Conservation (phyloP, 1,140 invertebrate species). For the Dendroctonus valens region DNA sequence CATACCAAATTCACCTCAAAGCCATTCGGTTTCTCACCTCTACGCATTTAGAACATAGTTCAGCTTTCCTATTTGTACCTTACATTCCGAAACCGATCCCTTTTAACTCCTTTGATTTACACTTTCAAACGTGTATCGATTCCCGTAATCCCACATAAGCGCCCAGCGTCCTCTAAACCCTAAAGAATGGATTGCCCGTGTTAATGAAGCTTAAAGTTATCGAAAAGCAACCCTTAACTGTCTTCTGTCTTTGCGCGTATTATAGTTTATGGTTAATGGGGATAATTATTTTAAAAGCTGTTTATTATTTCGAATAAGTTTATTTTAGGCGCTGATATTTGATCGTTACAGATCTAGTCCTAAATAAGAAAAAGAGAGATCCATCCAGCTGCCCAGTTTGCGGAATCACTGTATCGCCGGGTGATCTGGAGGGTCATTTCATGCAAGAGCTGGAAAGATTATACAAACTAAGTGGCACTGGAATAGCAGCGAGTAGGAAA, state of each 20-base stretch:
- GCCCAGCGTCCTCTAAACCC: conserved; percentile 24
- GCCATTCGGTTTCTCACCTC: conserved; percentile 24
- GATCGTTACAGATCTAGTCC: conserved; percentile 41
- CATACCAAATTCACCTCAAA: conserved; percentile 8
- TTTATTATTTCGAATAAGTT: too few species aligned
- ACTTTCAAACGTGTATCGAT: conserved; percentile 39
- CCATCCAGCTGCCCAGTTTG: conserved; percentile 75
- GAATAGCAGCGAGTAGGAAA: conserved; percentile 53
- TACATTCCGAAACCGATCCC: conserved; percentile 32
- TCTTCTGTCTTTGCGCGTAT: not conserved
- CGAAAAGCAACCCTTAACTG: conserved; percentile 12
- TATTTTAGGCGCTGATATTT: not conserved
- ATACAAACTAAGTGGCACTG: conserved; percentile 59
- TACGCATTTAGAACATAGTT: conserved; percentile 19
- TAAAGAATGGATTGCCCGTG: conserved; percentile 24
- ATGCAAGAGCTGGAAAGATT: conserved; percentile 76
- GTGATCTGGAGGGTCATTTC: conserved; percentile 77
- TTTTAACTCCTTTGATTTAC: conserved; percentile 40
- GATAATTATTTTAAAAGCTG: too few species aligned
- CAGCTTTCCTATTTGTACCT: conserved; percentile 26
- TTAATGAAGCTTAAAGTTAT: conserved; percentile 31
- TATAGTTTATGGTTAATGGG: too few species aligned
- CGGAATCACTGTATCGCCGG: conserved; percentile 69
- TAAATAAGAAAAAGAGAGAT: conserved; percentile 48
- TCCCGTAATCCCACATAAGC: conserved; percentile 37